Conservation (phyloP, 1,140 invertebrate species). For the Temnothorax nylanderi region DNA sequence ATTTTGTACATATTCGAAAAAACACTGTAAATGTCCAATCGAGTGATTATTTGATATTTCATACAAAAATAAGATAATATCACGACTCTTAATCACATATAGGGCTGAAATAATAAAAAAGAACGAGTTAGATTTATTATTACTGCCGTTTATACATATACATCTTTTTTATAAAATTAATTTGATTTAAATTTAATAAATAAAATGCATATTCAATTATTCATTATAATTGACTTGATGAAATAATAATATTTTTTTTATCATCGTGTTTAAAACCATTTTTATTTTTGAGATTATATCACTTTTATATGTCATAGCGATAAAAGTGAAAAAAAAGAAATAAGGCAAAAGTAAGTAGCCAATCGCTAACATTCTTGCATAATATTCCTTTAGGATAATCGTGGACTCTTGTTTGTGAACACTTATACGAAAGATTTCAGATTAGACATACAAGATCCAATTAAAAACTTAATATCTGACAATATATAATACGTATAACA, state of each 20-base stretch:
- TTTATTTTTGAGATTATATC: slow-evolving; percentile 14
- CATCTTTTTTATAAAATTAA: slow-evolving; percentile 9
- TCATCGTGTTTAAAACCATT: not conserved
- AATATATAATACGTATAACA: slow-evolving; percentile 3
- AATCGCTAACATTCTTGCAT: slow-evolving; percentile 44
- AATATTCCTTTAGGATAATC: slow-evolving; percentile 23
- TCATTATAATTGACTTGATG: not conserved
- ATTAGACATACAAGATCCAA: slow-evolving; percentile 17
- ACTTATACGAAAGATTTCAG: slow-evolving; percentile 20
- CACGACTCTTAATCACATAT: not conserved
- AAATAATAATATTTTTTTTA: slow-evolving; percentile 19
- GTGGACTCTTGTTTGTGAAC: slow-evolving; percentile 17
- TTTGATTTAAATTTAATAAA: slow-evolving; percentile 12
- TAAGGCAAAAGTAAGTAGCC: not conserved
- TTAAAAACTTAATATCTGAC: slow-evolving; percentile 28
- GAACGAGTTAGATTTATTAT: not conserved
- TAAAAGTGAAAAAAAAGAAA: not conserved
- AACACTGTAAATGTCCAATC: slow-evolving; percentile 18
- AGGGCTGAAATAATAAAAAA: slow-evolving; percentile 4
- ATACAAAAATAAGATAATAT: not conserved
- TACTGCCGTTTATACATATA: not conserved
- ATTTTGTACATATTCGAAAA: slow-evolving; percentile 46
- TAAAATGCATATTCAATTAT: not conserved
- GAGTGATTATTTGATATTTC: slow-evolving; percentile 25
- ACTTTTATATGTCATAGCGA: slow-evolving; percentile 2